Percentiles rank a stretch among this genome's conserved stretches.
These are phyloP conservation scores for Pipistrellus pygmaeus DNA, from an alignment of 2,797 vertebrate species.

Conservation along the genomic window DNA sequence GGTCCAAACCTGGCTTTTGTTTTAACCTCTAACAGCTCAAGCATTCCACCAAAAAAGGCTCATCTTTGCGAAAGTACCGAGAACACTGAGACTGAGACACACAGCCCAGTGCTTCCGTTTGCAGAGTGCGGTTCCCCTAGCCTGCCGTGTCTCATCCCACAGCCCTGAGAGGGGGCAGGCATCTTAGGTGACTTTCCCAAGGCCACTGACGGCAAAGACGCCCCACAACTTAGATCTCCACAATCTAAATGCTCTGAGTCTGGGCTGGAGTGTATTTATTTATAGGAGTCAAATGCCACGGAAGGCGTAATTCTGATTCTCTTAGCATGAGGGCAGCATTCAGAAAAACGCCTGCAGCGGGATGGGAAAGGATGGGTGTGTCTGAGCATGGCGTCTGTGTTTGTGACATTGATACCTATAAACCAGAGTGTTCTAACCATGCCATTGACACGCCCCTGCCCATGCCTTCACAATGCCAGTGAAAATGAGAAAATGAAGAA, in stretches of 20 bases:
- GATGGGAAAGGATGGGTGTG: background rate
- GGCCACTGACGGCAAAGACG: background rate
- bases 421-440: background rate
- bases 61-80: background rate
- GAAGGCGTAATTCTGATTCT: background rate
- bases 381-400: background rate
- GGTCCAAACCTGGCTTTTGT: background rate
- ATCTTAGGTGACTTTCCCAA: background rate
- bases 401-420: background rate
- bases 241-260: background rate
- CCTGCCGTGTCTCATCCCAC: background rate
- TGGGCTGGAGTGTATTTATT: background rate
- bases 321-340: background rate
- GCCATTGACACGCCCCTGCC: accelerated
- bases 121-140: background rate
- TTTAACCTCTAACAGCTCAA: background rate
- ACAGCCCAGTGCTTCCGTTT: background rate
- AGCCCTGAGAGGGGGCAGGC: background rate
- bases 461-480: background rate
- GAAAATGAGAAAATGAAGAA: background rate
- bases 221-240: background rate
- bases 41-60: slow-evolving; percentile 9
- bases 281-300: background rate
- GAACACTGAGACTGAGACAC: background rate
- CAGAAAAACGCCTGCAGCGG: background rate